These are phyloP conservation scores for Oostethus manadensis DNA, from an alignment of 2,113 vertebrate genomes.

Conservation along the genomic window DNA sequence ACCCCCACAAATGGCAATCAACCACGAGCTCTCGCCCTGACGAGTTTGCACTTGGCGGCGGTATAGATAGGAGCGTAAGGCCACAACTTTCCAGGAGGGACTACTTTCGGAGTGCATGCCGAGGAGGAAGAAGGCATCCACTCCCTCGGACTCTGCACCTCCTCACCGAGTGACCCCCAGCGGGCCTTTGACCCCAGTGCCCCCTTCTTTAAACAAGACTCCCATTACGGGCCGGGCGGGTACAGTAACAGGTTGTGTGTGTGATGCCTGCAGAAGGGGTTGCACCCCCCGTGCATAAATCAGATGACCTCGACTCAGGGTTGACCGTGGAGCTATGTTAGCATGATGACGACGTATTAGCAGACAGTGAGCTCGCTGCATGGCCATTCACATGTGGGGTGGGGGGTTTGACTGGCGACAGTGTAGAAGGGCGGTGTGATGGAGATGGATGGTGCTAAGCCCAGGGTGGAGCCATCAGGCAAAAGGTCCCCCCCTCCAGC, in stretches of 20 bases:
- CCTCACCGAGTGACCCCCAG: slow-evolving; percentile 57
- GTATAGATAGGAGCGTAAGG: no score
- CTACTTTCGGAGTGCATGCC: background rate
- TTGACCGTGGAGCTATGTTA: slow-evolving; percentile 58
- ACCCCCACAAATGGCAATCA: no score
- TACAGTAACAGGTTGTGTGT: slow-evolving; percentile 60
- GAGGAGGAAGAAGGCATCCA: slow-evolving; percentile 11
- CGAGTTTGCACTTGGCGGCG: no score
- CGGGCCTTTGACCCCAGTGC: slow-evolving; percentile 59
- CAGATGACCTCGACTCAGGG: slow-evolving; percentile 68
- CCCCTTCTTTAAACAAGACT: slow-evolving; percentile 67
- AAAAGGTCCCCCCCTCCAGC: slow-evolving; percentile 41
- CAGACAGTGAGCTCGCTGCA: slow-evolving; percentile 51
- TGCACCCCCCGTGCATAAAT: slow-evolving; percentile 57
- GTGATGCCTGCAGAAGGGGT: slow-evolving; percentile 15
- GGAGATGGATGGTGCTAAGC: slow-evolving; percentile 65
- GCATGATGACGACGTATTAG: slow-evolving; percentile 60
- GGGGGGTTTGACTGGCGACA: slow-evolving; percentile 31
- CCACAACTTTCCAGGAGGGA: no score
- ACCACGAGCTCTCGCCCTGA: no score
- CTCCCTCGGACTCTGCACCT: slow-evolving; percentile 57
- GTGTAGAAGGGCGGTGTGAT: slow-evolving; percentile 50
- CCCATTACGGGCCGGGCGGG: slow-evolving; percentile 52
- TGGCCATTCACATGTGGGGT: slow-evolving; percentile 51
- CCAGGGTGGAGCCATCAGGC: slow-evolving; percentile 59